phyloP scores from a whole-genome alignment of 2,113 vertebrate genomes.

The Anhinga anhinga region DNA sequence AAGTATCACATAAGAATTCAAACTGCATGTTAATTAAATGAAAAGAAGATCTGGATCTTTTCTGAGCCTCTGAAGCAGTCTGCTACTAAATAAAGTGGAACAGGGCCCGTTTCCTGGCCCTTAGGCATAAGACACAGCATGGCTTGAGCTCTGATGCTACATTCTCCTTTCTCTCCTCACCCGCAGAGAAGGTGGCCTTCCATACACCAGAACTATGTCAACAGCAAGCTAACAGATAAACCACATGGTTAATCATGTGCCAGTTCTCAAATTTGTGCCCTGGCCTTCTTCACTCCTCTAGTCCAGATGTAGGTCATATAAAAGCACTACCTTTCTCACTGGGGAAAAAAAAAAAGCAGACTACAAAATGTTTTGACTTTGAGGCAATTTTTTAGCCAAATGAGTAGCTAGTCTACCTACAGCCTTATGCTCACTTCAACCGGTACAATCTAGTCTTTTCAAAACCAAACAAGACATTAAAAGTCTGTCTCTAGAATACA shows the following conservation, averaged over 20 bases:
- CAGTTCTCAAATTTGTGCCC: background rate
- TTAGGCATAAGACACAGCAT: background rate
- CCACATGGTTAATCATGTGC: rapidly evolving
- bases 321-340: background rate
- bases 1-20: background rate
- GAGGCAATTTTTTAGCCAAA: background rate
- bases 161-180: background rate
- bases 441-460: background rate
- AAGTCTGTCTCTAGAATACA: background rate
- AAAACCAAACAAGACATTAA: background rate
- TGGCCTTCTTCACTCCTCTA: background rate
- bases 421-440: background rate
- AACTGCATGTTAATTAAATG: background rate
- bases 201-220: background rate
- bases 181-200: background rate
- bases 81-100: background rate
- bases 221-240: background rate
- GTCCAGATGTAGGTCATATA: background rate
- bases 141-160: background rate
- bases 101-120: background rate
- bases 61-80: background rate
- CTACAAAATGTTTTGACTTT: background rate
- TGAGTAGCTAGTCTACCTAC: background rate
- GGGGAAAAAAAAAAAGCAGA: background rate
- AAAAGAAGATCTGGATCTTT: background rate